A percentile compares a stretch with the other conserved stretches of the same genome.
Conservation (phyloP, 1,140 invertebrate species). For the Sinonovacula constricta region DNA sequence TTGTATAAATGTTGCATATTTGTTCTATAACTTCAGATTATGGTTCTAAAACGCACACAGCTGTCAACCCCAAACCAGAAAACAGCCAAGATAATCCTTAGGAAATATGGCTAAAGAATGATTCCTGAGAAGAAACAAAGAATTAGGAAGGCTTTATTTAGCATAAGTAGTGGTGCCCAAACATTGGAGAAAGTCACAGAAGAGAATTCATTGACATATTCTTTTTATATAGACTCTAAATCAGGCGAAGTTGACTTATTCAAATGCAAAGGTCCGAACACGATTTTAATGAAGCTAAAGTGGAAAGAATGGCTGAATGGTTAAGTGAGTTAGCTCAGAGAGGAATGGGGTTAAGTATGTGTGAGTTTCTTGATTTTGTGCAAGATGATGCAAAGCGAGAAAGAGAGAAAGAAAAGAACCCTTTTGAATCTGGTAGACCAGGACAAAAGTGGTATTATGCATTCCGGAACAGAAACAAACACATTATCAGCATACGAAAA, state of each 20-base stretch:
- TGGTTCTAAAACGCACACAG: slow-evolving; percentile 20
- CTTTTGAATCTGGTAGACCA: slow-evolving; percentile 20
- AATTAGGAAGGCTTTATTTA: slow-evolving; percentile 17
- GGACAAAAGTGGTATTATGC: slow-evolving; percentile 18
- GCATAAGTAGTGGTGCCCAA: background rate
- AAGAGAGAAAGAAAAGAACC: slow-evolving; percentile 34
- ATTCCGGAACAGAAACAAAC: slow-evolving; percentile 4
- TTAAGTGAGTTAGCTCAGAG: slow-evolving; percentile 44
- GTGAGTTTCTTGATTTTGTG: slow-evolving; percentile 52
- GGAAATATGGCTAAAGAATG: slow-evolving; percentile 21
- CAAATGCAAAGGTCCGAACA: slow-evolving; percentile 43
- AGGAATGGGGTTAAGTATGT: slow-evolving; percentile 49
- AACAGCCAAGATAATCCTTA: slow-evolving; percentile 14
- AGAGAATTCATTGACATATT: slow-evolving; percentile 9
- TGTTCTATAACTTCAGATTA: slow-evolving; percentile 6
- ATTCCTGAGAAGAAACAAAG: slow-evolving; percentile 20
- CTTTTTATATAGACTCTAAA: slow-evolving; percentile 7
- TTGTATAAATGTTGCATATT: no score
- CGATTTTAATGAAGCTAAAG: slow-evolving; percentile 47
- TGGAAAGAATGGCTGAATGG: slow-evolving; percentile 48
- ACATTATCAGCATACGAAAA: background rate
- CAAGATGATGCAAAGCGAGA: slow-evolving; percentile 44
- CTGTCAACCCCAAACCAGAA: slow-evolving; percentile 21
- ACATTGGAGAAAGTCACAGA: slow-evolving; percentile 9
- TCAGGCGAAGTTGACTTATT: slow-evolving; percentile 19